Percentiles rank a stretch among this genome's conserved stretches.
Evolutionary conservation across 1,140 invertebrate genomes (phyloP).

Genomic region (Lutraria rhynchaena): DNA sequence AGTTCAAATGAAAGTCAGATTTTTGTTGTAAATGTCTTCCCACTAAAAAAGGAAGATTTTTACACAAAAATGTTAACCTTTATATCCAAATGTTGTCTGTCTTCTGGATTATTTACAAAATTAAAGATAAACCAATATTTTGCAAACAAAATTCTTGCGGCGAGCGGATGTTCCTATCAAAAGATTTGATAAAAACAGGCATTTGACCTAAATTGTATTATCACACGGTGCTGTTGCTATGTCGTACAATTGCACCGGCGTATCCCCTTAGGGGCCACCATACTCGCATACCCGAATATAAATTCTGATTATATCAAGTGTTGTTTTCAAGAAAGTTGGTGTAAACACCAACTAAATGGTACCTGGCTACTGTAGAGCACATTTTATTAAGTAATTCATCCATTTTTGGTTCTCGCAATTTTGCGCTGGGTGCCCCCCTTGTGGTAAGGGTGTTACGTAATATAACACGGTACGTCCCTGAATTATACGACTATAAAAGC

Average conservation of each 20-base stretch:
- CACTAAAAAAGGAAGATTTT: constrained; percentile 27
- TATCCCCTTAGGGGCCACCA: background rate
- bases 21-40: no score
- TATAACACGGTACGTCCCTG: background rate
- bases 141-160: constrained; percentile 51
- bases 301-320: no score
- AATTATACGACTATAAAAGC: background rate
- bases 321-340: no score
- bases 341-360: no score
- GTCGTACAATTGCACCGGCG: background rate
- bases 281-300: no score
- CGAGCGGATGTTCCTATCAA: constrained; percentile 32
- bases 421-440: constrained; percentile 1
- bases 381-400: constrained; percentile 18
- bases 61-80: constrained; percentile 10
- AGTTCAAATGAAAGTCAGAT: no score
- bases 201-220: constrained; percentile 37
- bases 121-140: constrained; percentile 49
- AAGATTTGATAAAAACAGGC: constrained; percentile 19
- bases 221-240: constrained; percentile 21
- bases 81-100: background rate
- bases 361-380: background rate
- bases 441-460: no score
- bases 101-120: background rate
- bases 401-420: background rate